Percentiles rank a stretch among this genome's conserved stretches.
These are phyloP conservation scores for Alloscopus bannaensis DNA, from an alignment of 2,888 invertebrate species.

Conservation along the genomic window DNA sequence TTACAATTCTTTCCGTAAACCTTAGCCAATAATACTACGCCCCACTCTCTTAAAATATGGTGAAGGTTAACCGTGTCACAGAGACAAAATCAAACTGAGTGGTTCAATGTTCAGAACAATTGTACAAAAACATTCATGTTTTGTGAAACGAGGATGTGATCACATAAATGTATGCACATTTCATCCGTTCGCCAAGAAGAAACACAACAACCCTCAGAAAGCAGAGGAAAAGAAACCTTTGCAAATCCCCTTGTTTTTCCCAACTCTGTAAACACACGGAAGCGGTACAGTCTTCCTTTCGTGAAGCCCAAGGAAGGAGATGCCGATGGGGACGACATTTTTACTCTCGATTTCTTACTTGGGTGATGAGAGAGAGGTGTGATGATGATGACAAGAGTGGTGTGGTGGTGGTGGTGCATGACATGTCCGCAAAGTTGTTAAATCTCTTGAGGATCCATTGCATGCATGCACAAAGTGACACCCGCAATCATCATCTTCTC, in stretches of 20 bases:
- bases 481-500: background rate
- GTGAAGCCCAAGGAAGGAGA: slow-evolving; percentile 22
- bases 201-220: too few species aligned
- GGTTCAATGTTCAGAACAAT: too few species aligned
- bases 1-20: too few species aligned
- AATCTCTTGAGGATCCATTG: slow-evolving; percentile 15
- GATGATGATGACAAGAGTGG: slow-evolving; percentile 8
- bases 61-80: too few species aligned
- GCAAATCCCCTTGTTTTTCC: slow-evolving; percentile 46
- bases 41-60: too few species aligned
- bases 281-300: background rate
- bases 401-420: slow-evolving; percentile 11
- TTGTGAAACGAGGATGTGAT: too few species aligned
- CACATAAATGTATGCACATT: too few species aligned
- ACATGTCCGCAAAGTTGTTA: slow-evolving; percentile 24
- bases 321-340: slow-evolving; percentile 17
- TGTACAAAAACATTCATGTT: too few species aligned
- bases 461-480: slow-evolving; percentile 14
- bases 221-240: slow-evolving; percentile 22
- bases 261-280: slow-evolving; percentile 32
- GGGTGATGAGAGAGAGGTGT: too few species aligned
- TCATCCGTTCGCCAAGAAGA: too few species aligned
- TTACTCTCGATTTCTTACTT: background rate
- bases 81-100: too few species aligned
- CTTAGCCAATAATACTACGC: too few species aligned